phyloP scores from a whole-genome alignment of 1,140 invertebrate species.

The Campoletis sonorensis region DNA sequence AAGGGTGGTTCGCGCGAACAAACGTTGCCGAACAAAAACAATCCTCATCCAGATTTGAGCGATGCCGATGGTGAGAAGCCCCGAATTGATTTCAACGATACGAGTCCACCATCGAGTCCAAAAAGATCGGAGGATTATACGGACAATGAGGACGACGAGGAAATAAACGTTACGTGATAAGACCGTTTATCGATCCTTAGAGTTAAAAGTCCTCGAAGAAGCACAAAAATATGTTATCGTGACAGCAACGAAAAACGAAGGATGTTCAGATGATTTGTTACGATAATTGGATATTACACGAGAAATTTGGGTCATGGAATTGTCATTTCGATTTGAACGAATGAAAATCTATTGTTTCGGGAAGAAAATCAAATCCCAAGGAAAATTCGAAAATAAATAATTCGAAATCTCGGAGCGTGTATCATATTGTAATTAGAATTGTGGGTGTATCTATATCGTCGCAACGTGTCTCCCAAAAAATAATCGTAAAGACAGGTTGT shows the following conservation, averaged over 20 bases:
- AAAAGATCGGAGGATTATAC: constrained; percentile 79
- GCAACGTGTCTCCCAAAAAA: constrained; percentile 59
- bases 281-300: constrained; percentile 50
- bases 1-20: constrained; percentile 95
- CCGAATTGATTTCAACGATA: constrained; percentile 78
- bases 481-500: constrained; percentile 62
- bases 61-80: constrained; percentile 90
- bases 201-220: constrained; percentile 18
- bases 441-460: constrained; percentile 64
- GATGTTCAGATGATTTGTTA: constrained; percentile 23
- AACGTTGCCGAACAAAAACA: constrained; percentile 97
- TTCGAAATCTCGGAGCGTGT: constrained; percentile 56
- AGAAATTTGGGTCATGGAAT: neutral
- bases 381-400: neutral
- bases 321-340: neutral
- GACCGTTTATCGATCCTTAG: neutral
- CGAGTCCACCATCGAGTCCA: constrained; percentile 75
- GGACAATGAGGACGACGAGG: constrained; percentile 86
- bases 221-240: neutral
- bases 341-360: neutral
- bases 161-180: constrained; percentile 89
- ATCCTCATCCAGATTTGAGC: constrained; percentile 96
- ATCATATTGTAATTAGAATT: constrained; percentile 75
- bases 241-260: constrained; percentile 20
- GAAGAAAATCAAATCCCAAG: neutral